Evolutionary conservation across 2,113 vertebrate species (phyloP), one percentile per base, ranked within the genome.

Genomic region (Hystrix brachyura): DNA sequence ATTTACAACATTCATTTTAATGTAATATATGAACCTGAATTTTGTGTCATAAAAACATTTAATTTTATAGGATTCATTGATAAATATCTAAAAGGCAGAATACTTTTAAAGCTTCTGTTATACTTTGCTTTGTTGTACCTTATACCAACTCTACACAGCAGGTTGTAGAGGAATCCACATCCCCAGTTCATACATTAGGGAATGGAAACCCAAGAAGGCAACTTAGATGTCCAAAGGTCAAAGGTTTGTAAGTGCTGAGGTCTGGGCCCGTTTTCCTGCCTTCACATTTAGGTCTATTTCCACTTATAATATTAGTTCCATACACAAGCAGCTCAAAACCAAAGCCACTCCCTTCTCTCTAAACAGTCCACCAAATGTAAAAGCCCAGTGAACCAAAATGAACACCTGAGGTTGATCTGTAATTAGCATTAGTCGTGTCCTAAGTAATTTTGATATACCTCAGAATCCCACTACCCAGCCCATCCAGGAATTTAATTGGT

Each of bases 1-100:
- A 87, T 60, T 88, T 71, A 38, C 2, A 78, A 71, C 62, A 59
- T 53, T 76, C 69, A 57, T 76, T 79, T 91, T 94, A 90, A 71
- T 87, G 13, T 69, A 72, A 85, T 59, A 64, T 23, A 43, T 27
- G 7, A 81, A 93, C 13, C 7, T 92, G 14, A 96, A 80, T 21
- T 92, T 84, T 64, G 25, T 71, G 51, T 9, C 34, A 82, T 38
- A 65, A 91, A 91, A 78, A 87, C 60, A 79, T 34, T 89, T 59
- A 74, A n/a, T 51, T 72, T 55, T 80, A 71, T 46, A 46, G 6
- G n/a, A 65, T 25, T 93, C 59, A 86, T 82, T 57, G 82, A 87
- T 76, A 79, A 90, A 60, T 84, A 79, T 51, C n/a, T 90, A 92
- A 87, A 95, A 51, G 67, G 51, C 7, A 67, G n/a, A 88, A 53